A percentile compares a stretch with the other conserved stretches of the same genome.
Evolutionary conservation across 2,113 vertebrate genomes (phyloP).

Genomic region (Cromileptes altivelis): DNA sequence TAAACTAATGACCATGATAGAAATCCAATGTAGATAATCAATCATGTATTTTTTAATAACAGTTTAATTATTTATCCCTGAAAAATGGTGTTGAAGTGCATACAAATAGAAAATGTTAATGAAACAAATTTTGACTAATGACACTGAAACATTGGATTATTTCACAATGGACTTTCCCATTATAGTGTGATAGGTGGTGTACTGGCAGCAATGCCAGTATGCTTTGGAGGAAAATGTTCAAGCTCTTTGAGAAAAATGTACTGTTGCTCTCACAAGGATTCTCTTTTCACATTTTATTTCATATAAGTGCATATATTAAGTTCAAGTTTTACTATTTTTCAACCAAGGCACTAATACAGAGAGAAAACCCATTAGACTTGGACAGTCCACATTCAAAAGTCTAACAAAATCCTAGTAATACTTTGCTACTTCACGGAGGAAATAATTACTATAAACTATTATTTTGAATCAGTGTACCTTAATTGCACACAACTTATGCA

Average conservation of each 20-base stretch:
- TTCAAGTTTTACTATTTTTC: too few relatives aligned
- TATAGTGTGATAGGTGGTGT: neutral
- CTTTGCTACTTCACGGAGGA: too few relatives aligned
- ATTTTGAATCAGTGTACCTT: too few relatives aligned
- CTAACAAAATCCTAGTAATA: too few relatives aligned
- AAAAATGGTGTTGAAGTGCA: neutral
- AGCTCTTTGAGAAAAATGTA: neutral
- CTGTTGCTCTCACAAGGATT: too few relatives aligned
- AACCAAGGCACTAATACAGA: too few relatives aligned
- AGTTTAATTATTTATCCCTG: neutral
- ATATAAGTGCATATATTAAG: too few relatives aligned
- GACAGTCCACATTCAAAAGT: too few relatives aligned
- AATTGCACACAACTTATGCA: too few relatives aligned
- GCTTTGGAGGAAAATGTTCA: neutral
- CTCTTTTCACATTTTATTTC: neutral
- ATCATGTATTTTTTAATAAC: neutral
- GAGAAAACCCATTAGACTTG: too few relatives aligned
- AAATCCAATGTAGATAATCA: neutral
- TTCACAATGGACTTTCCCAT: neutral
- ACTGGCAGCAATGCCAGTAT: neutral
- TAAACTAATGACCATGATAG: neutral
- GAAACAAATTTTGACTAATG: neutral
- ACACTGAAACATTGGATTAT: neutral
- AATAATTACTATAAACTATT: too few relatives aligned
- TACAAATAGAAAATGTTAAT: neutral